Base-by-base conservation (phyloP, 2,113 vertebrate genomes). In the Nerophis lumbriciformis region DNA sequence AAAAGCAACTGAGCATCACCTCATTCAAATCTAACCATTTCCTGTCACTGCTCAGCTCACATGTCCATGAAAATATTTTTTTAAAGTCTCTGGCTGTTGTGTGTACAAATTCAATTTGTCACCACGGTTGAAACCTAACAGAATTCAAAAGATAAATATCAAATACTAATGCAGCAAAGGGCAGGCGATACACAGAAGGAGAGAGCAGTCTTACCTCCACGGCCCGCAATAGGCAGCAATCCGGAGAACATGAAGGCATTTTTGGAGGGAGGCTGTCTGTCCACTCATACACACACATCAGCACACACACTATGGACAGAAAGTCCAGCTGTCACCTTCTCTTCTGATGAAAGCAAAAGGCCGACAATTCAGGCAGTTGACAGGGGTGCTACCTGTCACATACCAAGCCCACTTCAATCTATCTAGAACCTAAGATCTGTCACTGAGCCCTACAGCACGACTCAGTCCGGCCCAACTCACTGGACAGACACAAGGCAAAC, bases 171-270 rank as follows among this genome's bases (percentile, higher is more conserved):
- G 68, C 58, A 28, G 53, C 36, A 60, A 42, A 75, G 44, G 66
- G 21, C 45, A 47, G 54, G 47, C 64, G 69, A 61, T 76, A 65
- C 47, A 61, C 47, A 66, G 44, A 49, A 14, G 63, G 37, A 65
- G 61, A 78, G 67, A 73, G 81, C 50, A 16, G 63, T 81, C 94
- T 95, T 93, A 94, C 94, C 94, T 95, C 92, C 72, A 89, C 89
- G 50, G 93, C 89, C 88, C 78, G 92, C 85, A 94, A 91, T 82
- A 94, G 90, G 89, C 94, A 94, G 91, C 94, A 94, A 87, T 92
- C 89, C 45, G 92, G 90, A 81, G 93, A 94, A 88, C 91, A 94
- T 86, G 93, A 94, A 80, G 94, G 95, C 93, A 96, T 95, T 93
- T 90, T 89, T 87, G 90, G 87, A 83, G 52, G 73, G 68, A 80